Conservation (phyloP, 1,140 invertebrate species). For the Neodiprion virginianus region DNA sequence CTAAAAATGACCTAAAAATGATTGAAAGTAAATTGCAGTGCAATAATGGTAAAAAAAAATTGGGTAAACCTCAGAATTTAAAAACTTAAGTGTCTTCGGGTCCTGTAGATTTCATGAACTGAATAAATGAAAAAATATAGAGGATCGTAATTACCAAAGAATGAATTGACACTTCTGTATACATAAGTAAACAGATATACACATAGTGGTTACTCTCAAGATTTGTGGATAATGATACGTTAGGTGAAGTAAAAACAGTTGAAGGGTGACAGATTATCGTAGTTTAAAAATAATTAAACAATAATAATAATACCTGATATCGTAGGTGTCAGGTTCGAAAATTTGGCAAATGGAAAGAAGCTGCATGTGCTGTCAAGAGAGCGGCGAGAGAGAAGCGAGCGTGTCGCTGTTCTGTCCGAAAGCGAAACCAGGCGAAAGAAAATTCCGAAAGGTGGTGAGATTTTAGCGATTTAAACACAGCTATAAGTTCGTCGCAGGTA, state of each 20-base stretch:
- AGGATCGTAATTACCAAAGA: neutral
- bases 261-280: neutral
- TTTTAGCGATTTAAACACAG: no score
- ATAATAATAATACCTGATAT: constrained; percentile 30
- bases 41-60: neutral
- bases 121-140: neutral
- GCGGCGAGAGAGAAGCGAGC: constrained; percentile 88
- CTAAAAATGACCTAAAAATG: no score
- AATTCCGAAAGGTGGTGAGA: constrained; percentile 78
- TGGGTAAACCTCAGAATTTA: constrained; percentile 1
- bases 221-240: neutral
- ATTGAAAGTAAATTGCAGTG: no score
- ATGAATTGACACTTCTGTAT: no score
- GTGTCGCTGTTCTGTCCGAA: constrained; percentile 90
- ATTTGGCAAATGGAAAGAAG: constrained; percentile 96
- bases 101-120: no score
- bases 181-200: no score
- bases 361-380: constrained; percentile 94
- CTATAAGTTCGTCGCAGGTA: no score
- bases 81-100: no score
- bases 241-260: constrained; percentile 8
- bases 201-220: neutral
- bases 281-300: neutral
- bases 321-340: constrained; percentile 91
- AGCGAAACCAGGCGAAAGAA: constrained; percentile 82